These are phyloP conservation scores for Scomber colias DNA, from an alignment of 2,113 vertebrate genomes.

Conservation along the genomic window DNA sequence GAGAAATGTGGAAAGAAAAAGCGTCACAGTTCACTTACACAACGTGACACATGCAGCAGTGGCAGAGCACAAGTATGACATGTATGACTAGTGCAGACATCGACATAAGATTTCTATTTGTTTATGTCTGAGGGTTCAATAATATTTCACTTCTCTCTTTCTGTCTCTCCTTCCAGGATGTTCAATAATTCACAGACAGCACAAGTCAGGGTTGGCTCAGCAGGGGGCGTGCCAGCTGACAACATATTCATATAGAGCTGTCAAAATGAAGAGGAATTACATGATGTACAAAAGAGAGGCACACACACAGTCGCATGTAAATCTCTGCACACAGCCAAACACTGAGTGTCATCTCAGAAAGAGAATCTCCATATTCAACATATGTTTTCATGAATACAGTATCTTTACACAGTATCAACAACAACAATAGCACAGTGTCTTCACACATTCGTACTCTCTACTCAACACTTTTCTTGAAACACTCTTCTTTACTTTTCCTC, in stretches of 20 bases:
- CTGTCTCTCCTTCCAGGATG: conserved; percentile 55
- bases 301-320: conserved; percentile 2
- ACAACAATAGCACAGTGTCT: conserved; percentile 1
- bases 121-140: conserved; percentile 33
- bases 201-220: conserved; percentile 63
- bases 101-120: conserved; percentile 31
- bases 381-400: background rate
- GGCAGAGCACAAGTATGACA: background rate
- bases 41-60: conserved; percentile 18
- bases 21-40: conserved; percentile 22
- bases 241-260: conserved; percentile 67
- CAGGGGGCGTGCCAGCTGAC: conserved; percentile 71
- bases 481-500: background rate
- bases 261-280: conserved; percentile 61
- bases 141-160: conserved; percentile 38
- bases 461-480: background rate
- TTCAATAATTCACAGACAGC: conserved; percentile 79
- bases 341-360: conserved; percentile 13
- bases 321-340: conserved; percentile 31
- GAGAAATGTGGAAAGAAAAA: conserved; percentile 20
- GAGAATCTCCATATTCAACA: background rate
- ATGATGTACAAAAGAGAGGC: conserved; percentile 48
- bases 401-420: background rate
- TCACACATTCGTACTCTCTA: background rate
- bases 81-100: background rate